Conservation (phyloP, 2,797 vertebrate species). For the Phaenicophaeus curvirostris region DNA sequence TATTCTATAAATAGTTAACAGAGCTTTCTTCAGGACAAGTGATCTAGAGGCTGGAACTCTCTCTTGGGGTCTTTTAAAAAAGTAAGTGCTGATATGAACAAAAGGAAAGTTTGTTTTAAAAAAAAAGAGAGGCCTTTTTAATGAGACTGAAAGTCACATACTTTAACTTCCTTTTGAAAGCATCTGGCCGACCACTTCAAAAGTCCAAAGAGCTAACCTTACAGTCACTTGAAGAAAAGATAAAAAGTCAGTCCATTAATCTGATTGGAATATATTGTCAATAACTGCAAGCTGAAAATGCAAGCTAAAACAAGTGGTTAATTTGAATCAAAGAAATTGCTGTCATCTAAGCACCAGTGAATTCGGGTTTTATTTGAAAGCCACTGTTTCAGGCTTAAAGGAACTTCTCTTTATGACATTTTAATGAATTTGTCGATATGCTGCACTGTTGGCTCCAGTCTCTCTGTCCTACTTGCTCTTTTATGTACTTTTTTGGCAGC, state of each 20-base stretch:
- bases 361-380: background rate
- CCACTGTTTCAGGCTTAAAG: background rate
- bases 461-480: conserved; percentile 4
- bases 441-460: background rate
- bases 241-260: conserved; percentile 13
- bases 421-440: background rate
- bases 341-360: background rate
- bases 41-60: conserved; percentile 58
- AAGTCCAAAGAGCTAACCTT: conserved; percentile 49
- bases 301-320: background rate
- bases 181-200: conserved; percentile 56
- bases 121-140: conserved; percentile 43
- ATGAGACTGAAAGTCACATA: conserved; percentile 58
- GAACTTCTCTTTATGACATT: background rate
- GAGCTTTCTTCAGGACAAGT: conserved; percentile 60
- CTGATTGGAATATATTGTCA: conserved; percentile 33
- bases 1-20: conserved; percentile 72
- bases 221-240: conserved; percentile 18
- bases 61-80: conserved; percentile 69
- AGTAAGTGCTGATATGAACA: conserved; percentile 65
- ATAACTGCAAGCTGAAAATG: conserved; percentile 8
- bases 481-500: background rate
- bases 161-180: conserved; percentile 66
- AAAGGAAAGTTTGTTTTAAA: conserved; percentile 63
- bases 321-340: conserved; percentile 9